Evolutionary conservation across 2,797 vertebrate genomes (phyloP).

Genomic region (Sebastes cheni): DNA sequence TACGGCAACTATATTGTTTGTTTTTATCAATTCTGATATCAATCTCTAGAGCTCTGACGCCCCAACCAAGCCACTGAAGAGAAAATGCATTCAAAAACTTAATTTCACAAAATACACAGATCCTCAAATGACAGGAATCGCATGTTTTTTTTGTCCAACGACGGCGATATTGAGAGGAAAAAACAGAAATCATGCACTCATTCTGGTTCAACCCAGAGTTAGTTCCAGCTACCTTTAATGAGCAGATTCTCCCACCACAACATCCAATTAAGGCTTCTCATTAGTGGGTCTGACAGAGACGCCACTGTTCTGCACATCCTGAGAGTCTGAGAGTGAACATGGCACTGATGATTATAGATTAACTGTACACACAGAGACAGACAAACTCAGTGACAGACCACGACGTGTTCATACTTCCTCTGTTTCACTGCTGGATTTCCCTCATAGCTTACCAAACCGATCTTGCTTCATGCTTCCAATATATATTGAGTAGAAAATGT

Average conservation of each 20-base stretch:
- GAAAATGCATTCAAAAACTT: not conserved
- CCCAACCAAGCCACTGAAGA: not conserved
- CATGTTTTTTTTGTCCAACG: not conserved
- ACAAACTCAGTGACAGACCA: not conserved
- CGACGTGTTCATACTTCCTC: not conserved
- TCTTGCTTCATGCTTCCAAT: not conserved
- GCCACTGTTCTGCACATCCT: conserved; percentile 74
- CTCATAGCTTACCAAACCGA: not conserved
- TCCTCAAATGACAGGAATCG: not conserved
- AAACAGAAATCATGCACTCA: not conserved
- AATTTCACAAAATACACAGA: not conserved
- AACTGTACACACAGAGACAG: conserved; percentile 32
- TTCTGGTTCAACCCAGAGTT: not conserved
- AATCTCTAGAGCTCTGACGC: not conserved
- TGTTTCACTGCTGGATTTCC: not conserved
- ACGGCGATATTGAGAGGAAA: not conserved
- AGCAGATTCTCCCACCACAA: conserved; percentile 72
- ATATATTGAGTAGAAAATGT: not conserved
- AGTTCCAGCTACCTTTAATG: conserved; percentile 65
- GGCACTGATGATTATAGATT: conserved; percentile 59
- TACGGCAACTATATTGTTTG: not conserved
- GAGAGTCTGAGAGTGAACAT: conserved; percentile 57
- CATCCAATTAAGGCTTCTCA: conserved; percentile 78
- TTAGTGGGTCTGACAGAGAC: conserved; percentile 73
- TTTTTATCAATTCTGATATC: not conserved